A percentile compares a stretch with the other conserved stretches of the same genome.
phyloP scores from a whole-genome alignment of 2,888 invertebrate genomes.

The Archaeoteleia sp. region DNA sequence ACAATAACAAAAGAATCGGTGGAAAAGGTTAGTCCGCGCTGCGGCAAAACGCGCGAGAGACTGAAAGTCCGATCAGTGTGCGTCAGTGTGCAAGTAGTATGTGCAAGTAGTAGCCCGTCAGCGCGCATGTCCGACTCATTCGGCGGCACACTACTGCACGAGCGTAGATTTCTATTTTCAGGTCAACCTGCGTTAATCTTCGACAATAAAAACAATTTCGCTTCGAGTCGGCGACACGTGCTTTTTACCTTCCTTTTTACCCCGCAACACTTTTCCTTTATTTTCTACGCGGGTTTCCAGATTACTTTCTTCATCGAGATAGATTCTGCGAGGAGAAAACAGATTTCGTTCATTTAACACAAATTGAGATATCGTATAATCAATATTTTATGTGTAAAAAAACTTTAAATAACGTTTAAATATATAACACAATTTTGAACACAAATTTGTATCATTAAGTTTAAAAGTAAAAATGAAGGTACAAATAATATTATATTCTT shows the following conservation, averaged over 20 bases:
- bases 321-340: no score
- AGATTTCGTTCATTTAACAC: no score
- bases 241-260: slow-evolving; percentile 5
- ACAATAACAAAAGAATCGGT: not conserved
- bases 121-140: slow-evolving; percentile 66
- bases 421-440: no score
- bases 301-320: no score
- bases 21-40: slow-evolving; percentile 49
- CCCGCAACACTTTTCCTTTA: no score
- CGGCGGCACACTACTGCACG: slow-evolving; percentile 57
- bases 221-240: slow-evolving; percentile 34
- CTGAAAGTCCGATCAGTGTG: slow-evolving; percentile 57
- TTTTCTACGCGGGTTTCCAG: no score
- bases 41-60: slow-evolving; percentile 62
- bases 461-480: no score
- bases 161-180: slow-evolving; percentile 51
- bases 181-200: slow-evolving; percentile 48
- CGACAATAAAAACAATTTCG: slow-evolving; percentile 48
- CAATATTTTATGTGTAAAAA: no score
- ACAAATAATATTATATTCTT: no score
- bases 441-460: no score
- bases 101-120: slow-evolving; percentile 38
- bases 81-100: slow-evolving; percentile 2
- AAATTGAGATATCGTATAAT: no score
- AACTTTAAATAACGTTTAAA: no score